Percentiles rank a stretch among this genome's conserved stretches.
phyloP scores from a whole-genome alignment of 2,797 vertebrate species.

The Macropodus opercularis region DNA sequence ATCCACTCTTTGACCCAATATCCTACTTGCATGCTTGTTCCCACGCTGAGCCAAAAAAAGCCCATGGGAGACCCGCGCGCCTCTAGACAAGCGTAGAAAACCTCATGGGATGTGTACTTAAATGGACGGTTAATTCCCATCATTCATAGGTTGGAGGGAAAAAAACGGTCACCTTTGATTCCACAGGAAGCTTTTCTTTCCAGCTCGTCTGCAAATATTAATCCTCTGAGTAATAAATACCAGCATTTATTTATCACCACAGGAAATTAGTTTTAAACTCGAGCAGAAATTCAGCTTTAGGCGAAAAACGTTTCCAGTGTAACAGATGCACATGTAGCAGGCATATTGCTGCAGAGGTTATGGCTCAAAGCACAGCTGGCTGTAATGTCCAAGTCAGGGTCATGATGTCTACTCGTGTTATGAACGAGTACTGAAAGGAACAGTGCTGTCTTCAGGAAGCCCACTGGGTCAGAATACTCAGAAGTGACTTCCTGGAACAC shows the following conservation, averaged over 20 bases:
- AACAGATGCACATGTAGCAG: slow-evolving; percentile 39
- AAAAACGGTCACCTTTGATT: background rate
- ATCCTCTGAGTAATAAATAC: slow-evolving; percentile 29
- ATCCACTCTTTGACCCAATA: slow-evolving; percentile 34
- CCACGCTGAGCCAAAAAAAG: slow-evolving; percentile 44
- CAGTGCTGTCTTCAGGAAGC: background rate
- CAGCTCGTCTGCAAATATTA: slow-evolving; percentile 49
- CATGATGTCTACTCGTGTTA: slow-evolving; percentile 7
- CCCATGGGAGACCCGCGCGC: slow-evolving; percentile 1
- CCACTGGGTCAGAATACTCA: background rate
- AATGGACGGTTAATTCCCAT: slow-evolving; percentile 6
- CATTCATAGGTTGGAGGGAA: background rate
- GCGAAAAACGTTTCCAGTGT: background rate
- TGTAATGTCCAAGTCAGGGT: slow-evolving; percentile 13
- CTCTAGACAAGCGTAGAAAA: slow-evolving; percentile 10
- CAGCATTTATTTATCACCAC: slow-evolving; percentile 38
- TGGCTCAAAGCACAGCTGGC: slow-evolving; percentile 39
- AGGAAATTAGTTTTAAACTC: slow-evolving; percentile 4
- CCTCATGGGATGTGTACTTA: slow-evolving; percentile 18
- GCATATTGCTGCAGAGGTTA: slow-evolving; percentile 2
- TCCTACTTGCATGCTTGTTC: slow-evolving; percentile 29
- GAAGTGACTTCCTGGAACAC: background rate
- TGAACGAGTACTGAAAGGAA: slow-evolving; percentile 15
- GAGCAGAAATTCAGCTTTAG: slow-evolving; percentile 6
- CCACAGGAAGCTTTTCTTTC: slow-evolving; percentile 21